Evolutionary conservation across 2,888 invertebrate genomes (phyloP), one percentile per base, ranked within the genome.

Genomic region (Sminthurinus aureus): DNA sequence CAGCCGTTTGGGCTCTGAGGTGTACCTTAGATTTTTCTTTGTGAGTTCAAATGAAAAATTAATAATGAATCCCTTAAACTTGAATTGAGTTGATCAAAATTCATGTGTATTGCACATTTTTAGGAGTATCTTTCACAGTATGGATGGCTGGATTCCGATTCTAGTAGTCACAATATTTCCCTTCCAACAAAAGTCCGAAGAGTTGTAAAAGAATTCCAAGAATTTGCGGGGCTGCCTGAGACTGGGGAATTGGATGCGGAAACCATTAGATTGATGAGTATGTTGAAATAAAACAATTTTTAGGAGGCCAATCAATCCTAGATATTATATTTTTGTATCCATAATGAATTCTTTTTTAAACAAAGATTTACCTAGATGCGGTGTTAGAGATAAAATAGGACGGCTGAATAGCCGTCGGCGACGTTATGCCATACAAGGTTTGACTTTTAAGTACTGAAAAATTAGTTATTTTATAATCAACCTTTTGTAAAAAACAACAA

Each of bases 391-490:
- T 91, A 96, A 94, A 91, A 94, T 96, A 51, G 96, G 96, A 82
- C 93, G 94, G n/a, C n/a, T n/a, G n/a, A n/a, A n/a, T n/a, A n/a
- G n/a, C 79, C 92, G 67, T 18, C 94, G 95, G 87, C 97, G 96
- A 91, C 93, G 98, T 91, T 98, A 97, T 91, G 96, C 96, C 58
- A 92, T 98, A 85, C 97, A 98, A 93, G 97, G 97, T 94, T 91
- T 92, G n/a, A 11, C 67, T 67, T 11, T 67, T 18, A n/a, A 8
- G 11, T 67, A 12, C 8, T 67, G n/a, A 67, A 67, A 20, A 6
- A 67, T 67, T 20, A 18, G n/a, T 67, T 18, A 9, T 13, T 67
- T 67, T 67, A 18, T 13, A 18, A 12, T 67, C 52, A n/a, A n/a
- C n/a, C 52, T 52, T 13, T 52, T 13, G 52, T 52, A 11, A 52